Base-by-base conservation (phyloP, 2,888 invertebrate species). In the Penaeus monodon region DNA sequence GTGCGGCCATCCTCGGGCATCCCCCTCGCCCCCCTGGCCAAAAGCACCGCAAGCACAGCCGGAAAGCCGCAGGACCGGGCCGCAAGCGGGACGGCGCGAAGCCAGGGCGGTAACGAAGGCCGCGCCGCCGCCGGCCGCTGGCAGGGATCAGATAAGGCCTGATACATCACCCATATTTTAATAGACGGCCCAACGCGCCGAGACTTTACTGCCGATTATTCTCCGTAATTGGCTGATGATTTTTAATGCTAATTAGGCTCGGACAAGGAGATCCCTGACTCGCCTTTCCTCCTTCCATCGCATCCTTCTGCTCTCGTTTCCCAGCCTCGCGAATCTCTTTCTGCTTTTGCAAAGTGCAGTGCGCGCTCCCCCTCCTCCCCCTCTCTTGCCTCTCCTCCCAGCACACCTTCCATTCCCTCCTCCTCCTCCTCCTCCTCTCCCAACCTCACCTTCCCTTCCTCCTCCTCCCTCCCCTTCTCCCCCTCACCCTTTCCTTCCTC, bases 161-260 rank as follows among this genome's bases (percentile, higher is more conserved):
- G 84, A 85, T 85, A 63, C 66, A 85, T 85, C 84, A n/a, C 24
- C 84, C 79, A 79, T 85, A 85, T 85, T 85, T 85, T 85, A 85
- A 85, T 85, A 79, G 63, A 85, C 73, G 65, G 63, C 70, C 79
- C 27, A 29, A 70, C 27, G 49, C 79, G 49, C 73, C 49, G 29
- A 27, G 63, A 33, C 68, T 79, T 78, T 85, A 85, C 79, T 68
- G 66, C n/a, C 79, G 84, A 85, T 85, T 68, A 79, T 68, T 79
- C 79, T 79, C 79, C 14, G 66, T 85, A 85, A 85, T 85, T 85
- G 84, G 84, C 84, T 79, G 84, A 85, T 85, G 79, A 85, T 79
- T 85, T 70, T 73, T 73, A 57, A 70, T 68, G 79, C 57, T 79
- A 78, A 49, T 84, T 76, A 33, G 70, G 14, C 27, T 29, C 29